Evolutionary conservation across 2,113 vertebrate species (phyloP).

Genomic region (Ophiodon elongatus): DNA sequence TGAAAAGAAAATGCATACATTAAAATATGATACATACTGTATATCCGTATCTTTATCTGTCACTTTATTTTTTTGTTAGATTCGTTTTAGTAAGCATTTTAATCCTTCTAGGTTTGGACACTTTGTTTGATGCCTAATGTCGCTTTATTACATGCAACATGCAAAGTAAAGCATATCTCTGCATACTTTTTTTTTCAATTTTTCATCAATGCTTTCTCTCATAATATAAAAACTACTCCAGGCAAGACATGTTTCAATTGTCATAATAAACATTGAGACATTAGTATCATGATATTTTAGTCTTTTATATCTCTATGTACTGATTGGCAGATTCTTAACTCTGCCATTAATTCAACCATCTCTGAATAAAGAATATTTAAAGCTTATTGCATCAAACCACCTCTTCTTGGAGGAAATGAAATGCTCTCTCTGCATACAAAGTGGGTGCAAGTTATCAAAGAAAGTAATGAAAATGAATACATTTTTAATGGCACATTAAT

Average conservation of each 20-base stretch:
- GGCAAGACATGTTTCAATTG: background rate
- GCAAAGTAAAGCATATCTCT: background rate
- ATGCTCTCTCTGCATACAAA: constrained; percentile 58
- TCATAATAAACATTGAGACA: background rate
- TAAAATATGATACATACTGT: background rate
- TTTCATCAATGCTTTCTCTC: background rate
- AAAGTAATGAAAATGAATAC: constrained; percentile 76
- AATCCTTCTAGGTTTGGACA: too few species aligned
- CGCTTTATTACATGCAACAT: background rate
- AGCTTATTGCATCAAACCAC: constrained; percentile 36
- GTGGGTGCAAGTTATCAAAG: constrained; percentile 67
- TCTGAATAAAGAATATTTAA: constrained; percentile 37
- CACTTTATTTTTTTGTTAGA: too few species aligned
- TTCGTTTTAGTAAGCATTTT: too few species aligned
- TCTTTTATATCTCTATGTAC: background rate
- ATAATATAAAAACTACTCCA: background rate
- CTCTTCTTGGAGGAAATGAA: constrained; percentile 57
- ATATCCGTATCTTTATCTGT: too few species aligned
- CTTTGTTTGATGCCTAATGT: background rate
- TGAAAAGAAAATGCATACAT: background rate
- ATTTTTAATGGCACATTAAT: constrained; percentile 82
- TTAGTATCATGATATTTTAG: constrained; percentile 3
- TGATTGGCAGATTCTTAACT: constrained; percentile 21
- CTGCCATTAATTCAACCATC: constrained; percentile 40
- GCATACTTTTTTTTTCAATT: background rate